Percentiles rank a stretch among this genome's conserved stretches.
Evolutionary conservation across 37 sponge, comb jelly and placozoan genomes (phyloP).

Genomic region (Agelas oroides): DNA sequence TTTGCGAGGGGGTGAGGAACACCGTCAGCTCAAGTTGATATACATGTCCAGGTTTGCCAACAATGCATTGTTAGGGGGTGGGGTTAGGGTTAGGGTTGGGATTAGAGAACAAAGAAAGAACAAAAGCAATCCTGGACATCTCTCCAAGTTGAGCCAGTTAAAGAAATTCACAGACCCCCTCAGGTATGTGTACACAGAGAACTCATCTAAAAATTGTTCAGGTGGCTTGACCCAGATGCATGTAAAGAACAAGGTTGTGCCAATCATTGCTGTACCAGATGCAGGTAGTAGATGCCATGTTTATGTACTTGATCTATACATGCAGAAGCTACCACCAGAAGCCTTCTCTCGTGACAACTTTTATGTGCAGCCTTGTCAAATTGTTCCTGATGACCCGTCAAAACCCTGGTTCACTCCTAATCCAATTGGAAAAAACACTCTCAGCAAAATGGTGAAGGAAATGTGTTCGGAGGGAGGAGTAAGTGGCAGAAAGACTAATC

Average conservation of each 20-base stretch:
- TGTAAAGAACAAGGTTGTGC: constrained; percentile 32
- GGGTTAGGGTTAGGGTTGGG: no score
- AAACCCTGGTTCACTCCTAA: constrained; percentile 22
- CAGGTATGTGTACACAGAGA: constrained; percentile 45
- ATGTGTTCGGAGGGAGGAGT: constrained; percentile 27
- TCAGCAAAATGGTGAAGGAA: constrained; percentile 43
- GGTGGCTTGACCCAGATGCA: constrained; percentile 40
- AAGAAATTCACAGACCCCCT: neutral
- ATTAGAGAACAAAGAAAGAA: no score
- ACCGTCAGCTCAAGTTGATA: constrained; percentile 39
- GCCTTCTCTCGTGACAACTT: constrained; percentile 22
- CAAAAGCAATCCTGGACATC: no score
- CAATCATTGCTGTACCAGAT: constrained; percentile 12
- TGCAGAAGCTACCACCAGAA: constrained; percentile 20
- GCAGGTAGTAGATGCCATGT: constrained; percentile 39
- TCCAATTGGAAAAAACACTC: constrained; percentile 41
- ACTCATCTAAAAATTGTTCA: constrained; percentile 45
- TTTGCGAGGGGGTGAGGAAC: constrained; percentile 48
- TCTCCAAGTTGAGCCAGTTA: constrained; percentile 31
- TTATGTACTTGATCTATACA: constrained; percentile 14
- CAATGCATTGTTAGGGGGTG: no score
- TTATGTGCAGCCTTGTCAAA: constrained; percentile 18
- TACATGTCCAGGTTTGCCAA: no score
- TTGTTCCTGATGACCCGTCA: neutral
- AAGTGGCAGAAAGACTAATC: constrained; percentile 30